Percentiles rank a stretch among this genome's conserved stretches.
These are phyloP conservation scores for Anser cygnoides DNA, from an alignment of 2,113 vertebrate genomes.

Conservation along the genomic window DNA sequence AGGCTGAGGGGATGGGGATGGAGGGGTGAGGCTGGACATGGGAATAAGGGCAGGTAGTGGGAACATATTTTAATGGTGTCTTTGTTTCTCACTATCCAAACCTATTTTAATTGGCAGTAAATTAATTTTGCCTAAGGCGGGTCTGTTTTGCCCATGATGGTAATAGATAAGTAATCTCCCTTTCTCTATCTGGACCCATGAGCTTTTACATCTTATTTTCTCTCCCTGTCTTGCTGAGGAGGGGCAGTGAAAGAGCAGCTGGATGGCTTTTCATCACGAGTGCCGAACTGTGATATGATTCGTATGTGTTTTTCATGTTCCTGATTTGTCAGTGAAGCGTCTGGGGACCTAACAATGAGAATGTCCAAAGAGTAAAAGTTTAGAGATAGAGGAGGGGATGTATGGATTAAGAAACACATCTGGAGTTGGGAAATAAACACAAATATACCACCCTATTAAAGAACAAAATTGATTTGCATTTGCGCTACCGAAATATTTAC, in stretches of 20 bases:
- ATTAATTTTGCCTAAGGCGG: not conserved
- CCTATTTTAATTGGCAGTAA: not conserved
- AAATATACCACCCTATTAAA: not conserved
- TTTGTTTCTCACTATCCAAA: not conserved
- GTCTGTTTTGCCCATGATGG: fast-evolving
- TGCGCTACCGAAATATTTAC: not conserved
- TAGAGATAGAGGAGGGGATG: fast-evolving
- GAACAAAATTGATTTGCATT: not conserved
- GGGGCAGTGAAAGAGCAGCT: not conserved
- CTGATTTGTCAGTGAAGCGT: not conserved
- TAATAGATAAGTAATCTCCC: not conserved
- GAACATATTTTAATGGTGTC: not conserved
- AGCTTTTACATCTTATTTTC: not conserved
- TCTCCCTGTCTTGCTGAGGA: fast-evolving
- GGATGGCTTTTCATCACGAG: not conserved
- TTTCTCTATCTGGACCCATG: fast-evolving
- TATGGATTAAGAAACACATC: not conserved
- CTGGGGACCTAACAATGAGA: not conserved
- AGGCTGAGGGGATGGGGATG: fast-evolving
- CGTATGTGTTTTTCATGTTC: not conserved
- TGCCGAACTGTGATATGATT: not conserved
- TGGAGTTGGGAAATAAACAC: not conserved
- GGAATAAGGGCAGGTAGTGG: not conserved
- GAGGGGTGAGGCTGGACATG: not conserved
- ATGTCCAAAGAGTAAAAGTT: not conserved